phyloP scores from a whole-genome alignment of 2,888 invertebrate genomes.

The Sinelater perroti region DNA sequence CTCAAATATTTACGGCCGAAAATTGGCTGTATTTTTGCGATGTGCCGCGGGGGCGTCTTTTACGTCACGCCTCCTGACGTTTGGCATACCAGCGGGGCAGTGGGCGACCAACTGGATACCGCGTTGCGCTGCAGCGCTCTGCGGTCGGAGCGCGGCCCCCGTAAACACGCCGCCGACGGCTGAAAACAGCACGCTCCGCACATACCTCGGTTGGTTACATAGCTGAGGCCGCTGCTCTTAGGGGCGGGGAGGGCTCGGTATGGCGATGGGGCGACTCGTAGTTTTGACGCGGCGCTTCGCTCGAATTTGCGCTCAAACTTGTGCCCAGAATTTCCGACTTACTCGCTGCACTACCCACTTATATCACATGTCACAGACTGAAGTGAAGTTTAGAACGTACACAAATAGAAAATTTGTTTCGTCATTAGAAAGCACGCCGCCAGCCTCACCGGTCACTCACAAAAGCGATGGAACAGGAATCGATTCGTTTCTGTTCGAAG shows the following conservation, averaged over 20 bases:
- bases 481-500: neutral
- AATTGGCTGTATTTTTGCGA: conserved; percentile 39
- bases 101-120: no score
- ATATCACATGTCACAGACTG: conserved; percentile 37
- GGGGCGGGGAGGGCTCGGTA: conserved; percentile 1
- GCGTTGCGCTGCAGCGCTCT: no score
- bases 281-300: conserved; percentile 21
- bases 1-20: conserved; percentile 32
- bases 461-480: neutral
- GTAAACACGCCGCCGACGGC: conserved; percentile 37
- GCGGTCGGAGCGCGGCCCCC: no score
- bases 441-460: conserved; percentile 4
- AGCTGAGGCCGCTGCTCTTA: neutral
- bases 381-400: conserved; percentile 32
- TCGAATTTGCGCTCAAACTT: conserved; percentile 17
- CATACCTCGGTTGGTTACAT: conserved; percentile 22
- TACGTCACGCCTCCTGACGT: conserved; percentile 49
- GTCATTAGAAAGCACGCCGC: conserved; percentile 29
- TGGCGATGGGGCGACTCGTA: conserved; percentile 11
- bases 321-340: conserved; percentile 17
- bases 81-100: conserved; percentile 47
- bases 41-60: conserved; percentile 47
- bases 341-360: conserved; percentile 30
- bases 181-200: conserved; percentile 18
- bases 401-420: conserved; percentile 39